Conservation (phyloP, 2,113 vertebrate species). For the mouse (Mus musculus) region DNA sequence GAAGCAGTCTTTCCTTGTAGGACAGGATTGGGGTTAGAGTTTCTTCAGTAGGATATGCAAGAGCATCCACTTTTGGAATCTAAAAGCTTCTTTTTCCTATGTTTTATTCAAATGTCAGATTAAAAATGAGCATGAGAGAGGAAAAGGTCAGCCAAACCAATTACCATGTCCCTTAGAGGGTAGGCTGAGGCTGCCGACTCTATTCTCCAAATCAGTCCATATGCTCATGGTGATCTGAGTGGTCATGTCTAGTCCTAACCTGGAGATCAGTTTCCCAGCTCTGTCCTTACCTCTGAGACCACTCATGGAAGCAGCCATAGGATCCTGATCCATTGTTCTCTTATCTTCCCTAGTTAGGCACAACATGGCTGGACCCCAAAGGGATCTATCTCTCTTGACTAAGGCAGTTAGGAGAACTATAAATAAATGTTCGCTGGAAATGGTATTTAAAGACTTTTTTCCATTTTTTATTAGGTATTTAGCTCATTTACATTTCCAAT, state of each 20-base stretch:
- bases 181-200: not conserved
- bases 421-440: not conserved
- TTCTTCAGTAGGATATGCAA: not conserved
- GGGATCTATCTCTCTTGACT: not conserved
- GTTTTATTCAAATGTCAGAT: slow-evolving; percentile 9
- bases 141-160: not conserved
- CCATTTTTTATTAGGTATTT: too few species aligned
- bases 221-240: not conserved
- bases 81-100: not conserved
- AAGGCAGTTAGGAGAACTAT: not conserved
- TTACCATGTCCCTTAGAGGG: not conserved
- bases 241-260: not conserved
- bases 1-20: not conserved
- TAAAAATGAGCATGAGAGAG: not conserved
- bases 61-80: not conserved
- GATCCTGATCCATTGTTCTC: not conserved
- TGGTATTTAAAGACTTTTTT: not conserved
- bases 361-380: not conserved
- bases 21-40: not conserved
- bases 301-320: not conserved
- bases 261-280: not conserved
- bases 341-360: not conserved
- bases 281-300: not conserved
- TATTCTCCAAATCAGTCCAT: not conserved
- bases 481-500: too few species aligned